Percentiles rank a stretch among this genome's conserved stretches.
These are phyloP conservation scores for Leistus spinibarbis DNA, from an alignment of 2,888 invertebrate genomes.

Conservation along the genomic window DNA sequence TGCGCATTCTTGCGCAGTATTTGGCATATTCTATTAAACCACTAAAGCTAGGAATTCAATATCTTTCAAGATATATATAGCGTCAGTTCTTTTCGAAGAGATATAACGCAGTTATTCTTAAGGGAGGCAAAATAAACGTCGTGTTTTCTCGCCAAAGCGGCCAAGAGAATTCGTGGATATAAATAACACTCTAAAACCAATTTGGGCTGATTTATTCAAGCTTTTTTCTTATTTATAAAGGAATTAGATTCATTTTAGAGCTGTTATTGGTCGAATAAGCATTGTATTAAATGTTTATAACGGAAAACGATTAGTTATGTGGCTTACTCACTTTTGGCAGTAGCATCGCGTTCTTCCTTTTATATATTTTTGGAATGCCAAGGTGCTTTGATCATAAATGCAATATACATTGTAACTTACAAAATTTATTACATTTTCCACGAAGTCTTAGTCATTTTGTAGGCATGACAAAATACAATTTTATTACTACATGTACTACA, in stretches of 20 bases:
- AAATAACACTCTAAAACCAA: background rate
- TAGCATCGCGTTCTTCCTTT: too few species aligned
- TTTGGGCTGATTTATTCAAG: background rate
- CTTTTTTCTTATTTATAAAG: background rate
- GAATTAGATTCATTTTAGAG: background rate
- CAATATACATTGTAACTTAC: background rate
- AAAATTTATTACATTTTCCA: conserved; percentile 8
- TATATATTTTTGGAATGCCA: background rate
- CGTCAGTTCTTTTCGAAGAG: background rate
- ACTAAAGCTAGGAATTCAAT: background rate
- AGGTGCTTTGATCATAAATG: background rate
- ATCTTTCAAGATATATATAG: background rate
- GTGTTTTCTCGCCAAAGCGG: background rate
- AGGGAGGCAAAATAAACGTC: background rate
- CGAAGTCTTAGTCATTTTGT: conserved; percentile 16
- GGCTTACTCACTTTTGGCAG: too few species aligned
- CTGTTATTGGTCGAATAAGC: background rate
- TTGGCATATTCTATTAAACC: too few species aligned
- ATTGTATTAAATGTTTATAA: too few species aligned
- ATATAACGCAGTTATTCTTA: background rate
- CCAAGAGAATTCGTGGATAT: background rate
- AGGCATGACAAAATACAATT: conserved; percentile 22
- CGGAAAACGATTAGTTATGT: too few species aligned
- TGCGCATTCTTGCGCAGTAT: too few species aligned
- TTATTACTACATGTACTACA: conserved; percentile 18